Evolutionary conservation across 2,113 vertebrate species (phyloP), one percentile per base, ranked within the genome.

Genomic region (Megalops atlanticus): DNA sequence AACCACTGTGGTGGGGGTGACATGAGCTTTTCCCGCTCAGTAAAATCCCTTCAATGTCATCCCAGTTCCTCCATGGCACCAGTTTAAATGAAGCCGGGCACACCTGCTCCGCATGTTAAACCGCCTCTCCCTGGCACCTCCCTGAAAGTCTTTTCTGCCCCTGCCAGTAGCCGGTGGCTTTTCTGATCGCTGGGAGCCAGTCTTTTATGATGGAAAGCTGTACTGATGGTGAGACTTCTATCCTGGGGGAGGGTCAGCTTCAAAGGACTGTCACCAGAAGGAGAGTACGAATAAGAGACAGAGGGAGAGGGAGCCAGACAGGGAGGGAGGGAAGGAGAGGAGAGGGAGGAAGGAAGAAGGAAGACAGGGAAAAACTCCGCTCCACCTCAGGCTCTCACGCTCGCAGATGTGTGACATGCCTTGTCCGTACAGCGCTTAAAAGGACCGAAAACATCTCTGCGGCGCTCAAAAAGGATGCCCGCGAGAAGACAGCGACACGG

Each of bases 151-250:
- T 76, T 82, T 35, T 78, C 75, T 83, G 84, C 82, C 85, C 80
- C 14, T 78, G 52, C 54, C 84, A 81, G 84, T 82, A 81, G 84
- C 89, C 85, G 43, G 77, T 85, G 86, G 89, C 47, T 83, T 83
- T 86, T 88, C 83, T 89, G 87, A 88, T 83, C 84, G 88, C 81
- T 86, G 81, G 83, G 82, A 90, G 87, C 90, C 84, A 86, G 88
- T 85, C 85, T 85, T 90, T 87, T 89, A 85, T 88, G 88, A 94
- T 83, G 84, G 87, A 93, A 93, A 92, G 86, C 87, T 87, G 83
- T 85, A 92, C 90, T 94, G 93, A 91, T 93, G 88, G 87, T 77
- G 85, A 92, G 88, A 89, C 85, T 90, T 88, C 70, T 84, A 88
- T 87, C 90, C 91, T 86, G 87, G 88, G 89, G 91, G 91, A 91